Percentiles rank a stretch among this genome's conserved stretches.
These are phyloP conservation scores for Encarsia formosa DNA, from an alignment of 2,888 invertebrate genomes.

Conservation along the genomic window DNA sequence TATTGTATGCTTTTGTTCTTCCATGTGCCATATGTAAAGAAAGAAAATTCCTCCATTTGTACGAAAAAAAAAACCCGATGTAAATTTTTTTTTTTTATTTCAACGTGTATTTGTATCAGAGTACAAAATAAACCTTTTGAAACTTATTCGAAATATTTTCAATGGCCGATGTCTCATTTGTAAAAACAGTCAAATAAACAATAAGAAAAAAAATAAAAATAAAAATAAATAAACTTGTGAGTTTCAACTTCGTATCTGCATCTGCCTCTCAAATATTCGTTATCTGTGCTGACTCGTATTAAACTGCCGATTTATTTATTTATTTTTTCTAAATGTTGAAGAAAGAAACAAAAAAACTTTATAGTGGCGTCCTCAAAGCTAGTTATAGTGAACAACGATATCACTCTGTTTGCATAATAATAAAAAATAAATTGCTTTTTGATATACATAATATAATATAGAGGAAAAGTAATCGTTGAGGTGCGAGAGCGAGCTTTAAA, in stretches of 20 bases:
- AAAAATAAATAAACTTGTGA: slow-evolving; percentile 11
- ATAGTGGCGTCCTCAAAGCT: slow-evolving; percentile 29
- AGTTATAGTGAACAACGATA: slow-evolving; percentile 28
- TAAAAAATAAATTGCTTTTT: slow-evolving; percentile 33
- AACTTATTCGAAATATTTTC: slow-evolving; percentile 15
- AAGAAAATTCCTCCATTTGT: slow-evolving; percentile 2
- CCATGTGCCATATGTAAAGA: slow-evolving; percentile 25
- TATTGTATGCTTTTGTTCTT: slow-evolving; percentile 21
- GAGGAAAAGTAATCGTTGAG: too few species aligned
- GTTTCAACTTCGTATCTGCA: slow-evolving; percentile 26
- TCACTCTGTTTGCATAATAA: too few species aligned
- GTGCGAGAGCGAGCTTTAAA: slow-evolving; percentile 27
- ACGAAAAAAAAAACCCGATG: slow-evolving; percentile 7
- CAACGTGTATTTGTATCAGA: slow-evolving; percentile 5
- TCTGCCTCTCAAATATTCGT: slow-evolving; percentile 26
- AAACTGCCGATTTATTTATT: slow-evolving; percentile 15
- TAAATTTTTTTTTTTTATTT: slow-evolving; percentile 20
- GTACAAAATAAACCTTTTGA: slow-evolving; percentile 11
- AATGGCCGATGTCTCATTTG: slow-evolving; percentile 13
- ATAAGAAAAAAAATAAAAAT: background rate
- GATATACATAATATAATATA: slow-evolving; percentile 32
- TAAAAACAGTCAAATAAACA: slow-evolving; percentile 7
- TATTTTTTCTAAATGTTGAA: slow-evolving; percentile 3
- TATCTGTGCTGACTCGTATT: slow-evolving; percentile 21
- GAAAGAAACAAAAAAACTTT: too few species aligned